Percentiles rank a stretch among this genome's conserved stretches.
Conservation (phyloP, 2,113 vertebrate species). For the Uria lomvia region DNA sequence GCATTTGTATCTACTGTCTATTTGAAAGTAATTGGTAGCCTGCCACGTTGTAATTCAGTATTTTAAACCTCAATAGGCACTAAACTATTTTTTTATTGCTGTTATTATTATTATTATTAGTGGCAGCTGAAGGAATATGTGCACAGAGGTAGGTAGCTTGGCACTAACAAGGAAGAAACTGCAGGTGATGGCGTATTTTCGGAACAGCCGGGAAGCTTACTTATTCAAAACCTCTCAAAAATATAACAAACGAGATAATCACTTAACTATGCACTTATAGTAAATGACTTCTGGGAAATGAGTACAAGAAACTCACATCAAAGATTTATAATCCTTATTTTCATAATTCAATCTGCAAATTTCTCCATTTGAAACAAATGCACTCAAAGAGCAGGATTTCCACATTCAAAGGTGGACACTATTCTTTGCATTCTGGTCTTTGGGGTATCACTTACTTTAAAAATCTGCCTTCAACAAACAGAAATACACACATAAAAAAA, state of each 20-base stretch:
- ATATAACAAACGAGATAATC: slow-evolving; percentile 9
- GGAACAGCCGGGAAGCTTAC: not conserved
- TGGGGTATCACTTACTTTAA: not conserved
- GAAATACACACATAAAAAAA: not conserved
- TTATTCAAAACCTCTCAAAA: slow-evolving; percentile 3
- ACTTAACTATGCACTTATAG: not conserved
- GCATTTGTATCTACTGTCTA: not conserved
- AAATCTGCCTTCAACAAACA: not conserved
- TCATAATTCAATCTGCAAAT: not conserved
- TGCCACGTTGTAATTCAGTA: not conserved
- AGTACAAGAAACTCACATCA: not conserved
- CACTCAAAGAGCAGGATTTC: not conserved
- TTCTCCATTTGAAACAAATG: not conserved
- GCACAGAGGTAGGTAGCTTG: not conserved
- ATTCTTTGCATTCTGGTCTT: not conserved
- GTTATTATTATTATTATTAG: not conserved
- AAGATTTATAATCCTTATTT: not conserved
- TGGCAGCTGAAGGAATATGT: not conserved
- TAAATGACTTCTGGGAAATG: slow-evolving; percentile 13
- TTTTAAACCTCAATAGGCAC: not conserved
- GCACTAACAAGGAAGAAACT: not conserved
- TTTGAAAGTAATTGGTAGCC: not conserved
- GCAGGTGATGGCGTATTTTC: not conserved
- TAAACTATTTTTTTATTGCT: not conserved
- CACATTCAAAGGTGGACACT: not conserved